Evolutionary conservation across 2,113 vertebrate species (phyloP).

Genomic region (Pontoporia blainvillei): DNA sequence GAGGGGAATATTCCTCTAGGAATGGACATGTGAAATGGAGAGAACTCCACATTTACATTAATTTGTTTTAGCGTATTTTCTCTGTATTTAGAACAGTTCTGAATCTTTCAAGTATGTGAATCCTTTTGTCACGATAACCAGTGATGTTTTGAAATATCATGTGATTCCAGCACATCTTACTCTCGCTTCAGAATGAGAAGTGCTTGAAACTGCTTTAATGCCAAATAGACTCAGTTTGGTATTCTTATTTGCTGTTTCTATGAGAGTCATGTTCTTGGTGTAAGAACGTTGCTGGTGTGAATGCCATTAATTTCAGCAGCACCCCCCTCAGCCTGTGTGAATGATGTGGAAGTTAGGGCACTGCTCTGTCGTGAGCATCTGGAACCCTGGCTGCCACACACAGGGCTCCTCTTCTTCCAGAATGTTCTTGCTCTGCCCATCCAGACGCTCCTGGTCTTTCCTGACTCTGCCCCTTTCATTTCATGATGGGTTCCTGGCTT

Average conservation of each 20-base stretch:
- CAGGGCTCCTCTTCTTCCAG: not conserved
- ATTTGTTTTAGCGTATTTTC: conserved; percentile 40
- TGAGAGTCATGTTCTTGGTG: not conserved
- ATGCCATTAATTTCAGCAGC: not conserved
- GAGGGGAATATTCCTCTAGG: conserved; percentile 50
- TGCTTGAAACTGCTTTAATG: not conserved
- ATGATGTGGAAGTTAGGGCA: not conserved
- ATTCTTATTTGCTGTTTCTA: not conserved
- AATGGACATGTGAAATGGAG: conserved; percentile 49
- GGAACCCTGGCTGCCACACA: not conserved
- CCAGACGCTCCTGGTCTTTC: not conserved
- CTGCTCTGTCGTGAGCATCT: rapidly evolving
- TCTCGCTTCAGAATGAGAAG: not conserved
- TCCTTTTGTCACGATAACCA: conserved; percentile 15
- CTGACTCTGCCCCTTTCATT: not conserved
- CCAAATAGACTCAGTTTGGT: not conserved
- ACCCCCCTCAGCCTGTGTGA: not conserved
- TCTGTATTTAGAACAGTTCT: conserved; percentile 33
- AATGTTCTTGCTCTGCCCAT: not conserved
- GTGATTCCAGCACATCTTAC: not conserved
- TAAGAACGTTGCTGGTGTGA: not conserved
- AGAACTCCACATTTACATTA: conserved; percentile 45
- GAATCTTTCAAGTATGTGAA: not conserved
- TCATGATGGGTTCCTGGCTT: not conserved
- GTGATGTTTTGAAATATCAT: conserved; percentile 19